Evolutionary conservation across 2,888 invertebrate genomes (phyloP).

Genomic region (Drosophila nigricruria): DNA sequence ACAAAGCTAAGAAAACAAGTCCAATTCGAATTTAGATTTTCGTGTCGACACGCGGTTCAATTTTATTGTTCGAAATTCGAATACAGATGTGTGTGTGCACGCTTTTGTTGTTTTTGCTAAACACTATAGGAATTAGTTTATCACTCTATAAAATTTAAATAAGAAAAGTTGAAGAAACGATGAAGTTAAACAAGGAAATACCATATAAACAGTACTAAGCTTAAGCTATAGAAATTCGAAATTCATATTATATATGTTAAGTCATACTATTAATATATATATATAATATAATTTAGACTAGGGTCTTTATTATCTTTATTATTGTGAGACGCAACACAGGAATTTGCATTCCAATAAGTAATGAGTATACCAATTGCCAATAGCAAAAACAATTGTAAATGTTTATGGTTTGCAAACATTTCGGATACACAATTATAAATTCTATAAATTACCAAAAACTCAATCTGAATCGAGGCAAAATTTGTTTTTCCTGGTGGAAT

Average conservation of each 20-base stretch:
- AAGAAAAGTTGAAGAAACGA: background rate
- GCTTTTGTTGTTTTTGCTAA: background rate
- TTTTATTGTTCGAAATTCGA: conserved; percentile 7
- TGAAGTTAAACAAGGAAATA: background rate
- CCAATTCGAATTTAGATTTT: conserved; percentile 51
- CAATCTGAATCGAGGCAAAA: background rate
- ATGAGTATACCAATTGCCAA: background rate
- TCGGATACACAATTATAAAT: background rate
- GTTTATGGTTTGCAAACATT: background rate
- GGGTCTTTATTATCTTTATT: no score
- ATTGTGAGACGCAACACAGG: no score
- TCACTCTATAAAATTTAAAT: conserved; percentile 1
- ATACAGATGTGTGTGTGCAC: background rate
- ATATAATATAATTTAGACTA: background rate
- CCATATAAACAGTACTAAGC: background rate
- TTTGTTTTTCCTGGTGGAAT: background rate
- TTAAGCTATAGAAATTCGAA: no score
- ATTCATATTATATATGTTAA: background rate
- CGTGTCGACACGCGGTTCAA: conserved; percentile 51
- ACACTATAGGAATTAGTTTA: conserved; percentile 1
- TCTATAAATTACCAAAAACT: background rate
- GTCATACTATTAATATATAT: background rate
- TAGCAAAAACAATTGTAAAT: background rate
- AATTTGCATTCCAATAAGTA: background rate
- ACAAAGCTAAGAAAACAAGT: background rate